A percentile compares a stretch with the other conserved stretches of the same genome.
Evolutionary conservation across 37 sponge, comb jelly and placozoan genomes (phyloP).

Genomic region (Chondrosia reniformis): DNA sequence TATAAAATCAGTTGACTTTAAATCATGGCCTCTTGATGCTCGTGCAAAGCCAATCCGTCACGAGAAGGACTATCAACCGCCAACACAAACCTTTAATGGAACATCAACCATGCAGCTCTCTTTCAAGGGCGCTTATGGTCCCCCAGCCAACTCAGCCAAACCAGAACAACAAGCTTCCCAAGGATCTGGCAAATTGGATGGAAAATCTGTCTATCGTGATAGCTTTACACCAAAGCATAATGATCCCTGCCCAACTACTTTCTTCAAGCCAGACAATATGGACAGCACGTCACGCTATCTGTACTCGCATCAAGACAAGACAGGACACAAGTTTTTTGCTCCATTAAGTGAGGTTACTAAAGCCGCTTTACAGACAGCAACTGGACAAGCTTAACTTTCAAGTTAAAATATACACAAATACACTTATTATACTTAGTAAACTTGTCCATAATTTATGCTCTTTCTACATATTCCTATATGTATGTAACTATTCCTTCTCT

Average conservation of each 20-base stretch:
- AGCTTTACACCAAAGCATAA: conserved; percentile 23
- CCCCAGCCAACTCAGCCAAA: conserved; percentile 33
- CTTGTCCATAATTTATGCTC: not conserved
- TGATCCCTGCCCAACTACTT: conserved; percentile 30
- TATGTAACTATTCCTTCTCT: not conserved
- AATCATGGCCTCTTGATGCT: conserved; percentile 39
- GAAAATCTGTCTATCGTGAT: conserved; percentile 39
- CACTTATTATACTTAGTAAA: not conserved
- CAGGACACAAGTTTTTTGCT: conserved; percentile 51
- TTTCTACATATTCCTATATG: not conserved
- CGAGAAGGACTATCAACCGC: conserved; percentile 43
- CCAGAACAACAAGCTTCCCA: conserved; percentile 15
- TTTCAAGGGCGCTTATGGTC: conserved; percentile 45
- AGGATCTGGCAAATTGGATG: conserved; percentile 19
- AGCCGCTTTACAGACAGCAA: conserved; percentile 1
- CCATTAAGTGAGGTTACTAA: not conserved
- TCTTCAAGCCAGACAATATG: conserved; percentile 5
- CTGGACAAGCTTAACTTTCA: conserved; percentile 10
- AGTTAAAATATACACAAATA: not conserved
- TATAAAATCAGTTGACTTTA: conserved; percentile 39
- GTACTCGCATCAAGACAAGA: conserved; percentile 43
- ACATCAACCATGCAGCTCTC: conserved; percentile 41
- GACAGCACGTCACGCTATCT: conserved; percentile 1
- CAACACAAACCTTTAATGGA: conserved; percentile 57
- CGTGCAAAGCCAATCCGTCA: conserved; percentile 20